Evolutionary conservation across 2,888 invertebrate species (phyloP).

Genomic region (Drosophila ezoana): DNA sequence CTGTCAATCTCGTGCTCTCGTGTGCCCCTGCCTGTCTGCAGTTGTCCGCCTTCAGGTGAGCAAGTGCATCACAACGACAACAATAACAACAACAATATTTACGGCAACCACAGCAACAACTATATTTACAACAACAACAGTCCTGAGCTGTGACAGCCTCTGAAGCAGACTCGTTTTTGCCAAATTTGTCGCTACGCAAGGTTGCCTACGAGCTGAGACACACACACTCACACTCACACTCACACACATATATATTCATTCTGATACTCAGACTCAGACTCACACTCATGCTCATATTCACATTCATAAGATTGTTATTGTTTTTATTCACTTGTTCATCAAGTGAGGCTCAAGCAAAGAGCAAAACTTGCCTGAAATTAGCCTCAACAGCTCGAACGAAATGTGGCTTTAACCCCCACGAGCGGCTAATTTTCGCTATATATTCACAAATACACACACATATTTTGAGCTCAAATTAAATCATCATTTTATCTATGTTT

Average conservation of each 20-base stretch:
- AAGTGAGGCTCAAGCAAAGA: conserved; percentile 31
- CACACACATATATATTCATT: neutral
- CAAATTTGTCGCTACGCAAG: conserved; percentile 72
- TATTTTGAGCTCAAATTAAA: conserved; percentile 63
- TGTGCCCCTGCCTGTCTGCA: conserved; percentile 44
- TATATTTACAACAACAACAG: conserved; percentile 1
- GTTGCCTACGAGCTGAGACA: conserved; percentile 48
- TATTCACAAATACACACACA: conserved; percentile 23
- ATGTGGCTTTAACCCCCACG: conserved; percentile 47
- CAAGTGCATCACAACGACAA: conserved; percentile 38
- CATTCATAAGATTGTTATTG: conserved; percentile 31
- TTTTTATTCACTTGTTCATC: conserved; percentile 36
- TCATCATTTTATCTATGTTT: conserved; percentile 69
- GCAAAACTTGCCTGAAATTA: conserved; percentile 62
- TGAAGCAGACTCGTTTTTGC: conserved; percentile 60
- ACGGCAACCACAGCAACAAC: neutral
- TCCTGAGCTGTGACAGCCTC: conserved; percentile 34
- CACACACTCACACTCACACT: conserved; percentile 13
- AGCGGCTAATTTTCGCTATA: conserved; percentile 41
- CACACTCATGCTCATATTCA: conserved; percentile 4
- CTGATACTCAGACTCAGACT: conserved; percentile 1
- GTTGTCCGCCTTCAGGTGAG: conserved; percentile 54
- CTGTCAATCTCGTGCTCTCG: conserved; percentile 1
- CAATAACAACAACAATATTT: conserved; percentile 2
- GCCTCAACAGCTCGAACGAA: conserved; percentile 46